Evolutionary conservation across 2,113 vertebrate genomes (phyloP).

Genomic region (Lonchura striata): DNA sequence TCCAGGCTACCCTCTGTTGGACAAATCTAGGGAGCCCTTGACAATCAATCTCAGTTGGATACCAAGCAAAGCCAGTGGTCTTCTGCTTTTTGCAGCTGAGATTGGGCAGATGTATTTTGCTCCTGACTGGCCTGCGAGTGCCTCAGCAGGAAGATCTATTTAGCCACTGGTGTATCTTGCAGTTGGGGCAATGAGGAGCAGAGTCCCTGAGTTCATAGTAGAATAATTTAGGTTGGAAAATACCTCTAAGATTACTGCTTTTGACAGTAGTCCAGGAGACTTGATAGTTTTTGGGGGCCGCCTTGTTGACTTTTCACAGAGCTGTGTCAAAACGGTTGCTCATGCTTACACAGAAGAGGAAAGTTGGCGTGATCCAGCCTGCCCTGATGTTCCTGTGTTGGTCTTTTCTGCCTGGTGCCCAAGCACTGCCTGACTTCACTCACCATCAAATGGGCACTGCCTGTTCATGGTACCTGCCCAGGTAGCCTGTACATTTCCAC

Average conservation of each 20-base stretch:
- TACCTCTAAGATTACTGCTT: neutral
- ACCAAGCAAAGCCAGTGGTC: neutral
- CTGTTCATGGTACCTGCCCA: neutral
- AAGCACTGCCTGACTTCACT: neutral
- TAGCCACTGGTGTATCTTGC: neutral
- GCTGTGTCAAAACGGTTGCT: constrained; percentile 11
- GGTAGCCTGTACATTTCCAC: neutral
- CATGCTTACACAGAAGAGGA: neutral
- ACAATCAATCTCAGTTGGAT: accelerated
- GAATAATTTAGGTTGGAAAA: neutral
- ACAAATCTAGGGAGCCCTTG: neutral
- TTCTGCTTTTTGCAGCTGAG: neutral
- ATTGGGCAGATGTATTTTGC: neutral
- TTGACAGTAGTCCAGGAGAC: neutral
- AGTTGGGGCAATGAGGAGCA: neutral
- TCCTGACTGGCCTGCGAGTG: neutral
- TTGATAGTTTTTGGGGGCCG: neutral
- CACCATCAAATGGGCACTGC: neutral
- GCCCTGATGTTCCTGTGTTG: neutral
- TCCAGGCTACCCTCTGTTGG: neutral
- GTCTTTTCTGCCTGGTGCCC: neutral
- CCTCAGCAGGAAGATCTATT: neutral
- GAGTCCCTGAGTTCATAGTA: neutral
- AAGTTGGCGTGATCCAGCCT: constrained; percentile 3
- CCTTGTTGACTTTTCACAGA: constrained; percentile 37